phyloP scores from a whole-genome alignment of 2,113 vertebrate genomes.

The Calyptomena viridis region DNA sequence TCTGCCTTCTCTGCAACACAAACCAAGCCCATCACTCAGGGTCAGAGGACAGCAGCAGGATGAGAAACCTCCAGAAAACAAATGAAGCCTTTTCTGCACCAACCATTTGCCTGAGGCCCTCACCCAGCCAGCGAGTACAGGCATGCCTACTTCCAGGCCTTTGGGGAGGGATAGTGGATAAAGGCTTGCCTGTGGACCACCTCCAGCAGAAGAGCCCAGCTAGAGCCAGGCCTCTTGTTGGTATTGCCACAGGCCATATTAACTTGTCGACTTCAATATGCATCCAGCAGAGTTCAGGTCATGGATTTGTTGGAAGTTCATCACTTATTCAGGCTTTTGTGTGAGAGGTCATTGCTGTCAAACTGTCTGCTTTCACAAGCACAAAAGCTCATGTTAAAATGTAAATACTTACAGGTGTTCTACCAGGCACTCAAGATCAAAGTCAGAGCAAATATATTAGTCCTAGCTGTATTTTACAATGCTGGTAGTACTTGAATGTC shows the following conservation, averaged over 20 bases:
- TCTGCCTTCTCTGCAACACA: neutral
- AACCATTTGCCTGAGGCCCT: neutral
- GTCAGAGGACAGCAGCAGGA: neutral
- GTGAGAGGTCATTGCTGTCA: constrained; percentile 56
- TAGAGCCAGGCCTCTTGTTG: neutral
- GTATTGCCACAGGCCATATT: constrained; percentile 30
- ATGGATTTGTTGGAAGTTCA: constrained; percentile 62
- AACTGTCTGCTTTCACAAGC: constrained; percentile 58
- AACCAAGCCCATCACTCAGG: neutral
- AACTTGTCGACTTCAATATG: constrained; percentile 43
- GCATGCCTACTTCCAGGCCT: neutral
- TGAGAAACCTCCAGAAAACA: neutral
- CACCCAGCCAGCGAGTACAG: neutral
- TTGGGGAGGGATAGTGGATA: neutral
- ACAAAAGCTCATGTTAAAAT: constrained; percentile 63
- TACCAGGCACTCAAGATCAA: constrained; percentile 60
- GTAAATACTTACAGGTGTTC: constrained; percentile 68
- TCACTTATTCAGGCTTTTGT: constrained; percentile 66
- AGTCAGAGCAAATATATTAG: constrained; percentile 61
- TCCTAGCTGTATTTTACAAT: neutral
- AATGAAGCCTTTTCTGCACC: neutral
- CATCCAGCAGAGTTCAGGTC: constrained; percentile 59
- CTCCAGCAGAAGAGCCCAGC: neutral
- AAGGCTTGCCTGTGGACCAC: neutral
- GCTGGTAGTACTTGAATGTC: constrained; percentile 31